These are phyloP conservation scores for Dipodomys ordii DNA, from an alignment of 2,113 vertebrate species.

Conservation along the genomic window DNA sequence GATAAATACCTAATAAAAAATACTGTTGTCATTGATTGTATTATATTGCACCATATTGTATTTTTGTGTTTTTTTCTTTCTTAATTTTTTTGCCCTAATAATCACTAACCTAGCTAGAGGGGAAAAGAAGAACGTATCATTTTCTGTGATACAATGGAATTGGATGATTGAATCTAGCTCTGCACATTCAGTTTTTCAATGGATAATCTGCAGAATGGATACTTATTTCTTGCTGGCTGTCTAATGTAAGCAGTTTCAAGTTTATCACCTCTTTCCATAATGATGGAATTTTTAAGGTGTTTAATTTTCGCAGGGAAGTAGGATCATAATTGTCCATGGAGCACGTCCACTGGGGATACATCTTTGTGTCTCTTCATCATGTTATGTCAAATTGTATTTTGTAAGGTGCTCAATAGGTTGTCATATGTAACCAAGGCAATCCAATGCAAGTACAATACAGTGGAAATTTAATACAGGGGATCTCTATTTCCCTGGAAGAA, in stretches of 20 bases:
- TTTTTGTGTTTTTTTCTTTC: neutral
- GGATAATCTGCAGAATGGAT: constrained; percentile 34
- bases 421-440: constrained; percentile 73
- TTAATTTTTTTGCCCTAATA: neutral
- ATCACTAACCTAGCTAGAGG: neutral
- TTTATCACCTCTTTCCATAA: constrained; percentile 64
- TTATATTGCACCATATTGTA: rapidly evolving
- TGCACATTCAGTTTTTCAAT: neutral
- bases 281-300: constrained; percentile 72
- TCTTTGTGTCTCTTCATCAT: constrained; percentile 66
- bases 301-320: constrained; percentile 75
- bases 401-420: constrained; percentile 63
- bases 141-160: neutral
- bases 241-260: neutral
- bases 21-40: neutral
- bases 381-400: constrained; percentile 69
- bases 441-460: constrained; percentile 41
- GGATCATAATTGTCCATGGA: constrained; percentile 53
- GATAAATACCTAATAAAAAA: neutral
- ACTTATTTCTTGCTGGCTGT: constrained; percentile 25
- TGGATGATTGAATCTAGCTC: constrained; percentile 15
- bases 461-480: constrained; percentile 63
- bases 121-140: neutral
- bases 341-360: constrained; percentile 16
- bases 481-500: constrained; percentile 62